phyloP scores from a whole-genome alignment of 2,797 vertebrate genomes.

The Australoheros facetus region DNA sequence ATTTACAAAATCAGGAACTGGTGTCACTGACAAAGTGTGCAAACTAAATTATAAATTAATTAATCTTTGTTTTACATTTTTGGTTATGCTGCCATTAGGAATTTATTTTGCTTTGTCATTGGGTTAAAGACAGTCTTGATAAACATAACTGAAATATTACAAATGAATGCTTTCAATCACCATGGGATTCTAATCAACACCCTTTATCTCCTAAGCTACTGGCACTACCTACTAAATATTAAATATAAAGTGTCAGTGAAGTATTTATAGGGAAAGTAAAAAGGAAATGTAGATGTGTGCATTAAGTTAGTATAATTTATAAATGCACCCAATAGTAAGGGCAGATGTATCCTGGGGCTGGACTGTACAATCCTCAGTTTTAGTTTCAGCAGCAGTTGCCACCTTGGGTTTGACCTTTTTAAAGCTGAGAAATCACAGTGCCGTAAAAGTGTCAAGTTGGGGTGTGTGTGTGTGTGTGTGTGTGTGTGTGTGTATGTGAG shows the following conservation, averaged over 20 bases:
- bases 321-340: constrained; percentile 5
- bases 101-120: not conserved
- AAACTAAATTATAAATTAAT: not conserved
- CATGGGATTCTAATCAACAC: not conserved
- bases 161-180: not conserved
- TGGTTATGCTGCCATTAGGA: not conserved
- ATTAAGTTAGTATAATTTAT: not conserved
- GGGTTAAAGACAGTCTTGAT: not conserved
- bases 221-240: not conserved
- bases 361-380: not conserved
- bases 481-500: not conserved
- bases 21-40: not conserved
- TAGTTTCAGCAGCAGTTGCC: constrained; percentile 31
- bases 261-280: not conserved
- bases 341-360: not conserved
- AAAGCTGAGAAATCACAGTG: constrained; percentile 23
- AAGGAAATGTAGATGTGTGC: not conserved
- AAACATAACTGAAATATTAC: not conserved
- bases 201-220: not conserved
- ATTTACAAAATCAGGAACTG: not conserved
- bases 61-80: not conserved
- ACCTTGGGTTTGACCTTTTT: constrained; percentile 54
- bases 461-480: not conserved
- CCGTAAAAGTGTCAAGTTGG: constrained; percentile 11
- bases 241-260: not conserved